phyloP scores from a whole-genome alignment of 2,888 invertebrate genomes.

The Dicranocentrus wangi region DNA sequence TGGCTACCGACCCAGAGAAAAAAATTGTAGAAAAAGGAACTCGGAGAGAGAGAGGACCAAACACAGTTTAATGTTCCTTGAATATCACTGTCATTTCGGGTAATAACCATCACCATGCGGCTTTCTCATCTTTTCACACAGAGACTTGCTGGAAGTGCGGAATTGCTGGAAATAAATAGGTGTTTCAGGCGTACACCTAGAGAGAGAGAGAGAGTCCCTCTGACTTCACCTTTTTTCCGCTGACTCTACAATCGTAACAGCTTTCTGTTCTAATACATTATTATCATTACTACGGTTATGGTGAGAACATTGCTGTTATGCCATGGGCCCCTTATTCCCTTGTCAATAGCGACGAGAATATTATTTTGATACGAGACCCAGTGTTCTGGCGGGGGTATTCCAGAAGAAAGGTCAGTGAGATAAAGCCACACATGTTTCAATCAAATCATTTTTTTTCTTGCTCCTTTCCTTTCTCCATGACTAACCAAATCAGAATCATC shows the following conservation, averaged over 20 bases:
- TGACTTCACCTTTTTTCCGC: neutral
- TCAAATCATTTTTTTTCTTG: neutral
- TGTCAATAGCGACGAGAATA: no score
- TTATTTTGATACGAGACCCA: no score
- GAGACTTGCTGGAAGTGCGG: no score
- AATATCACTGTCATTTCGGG: slow-evolving; percentile 62
- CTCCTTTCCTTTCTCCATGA: no score
- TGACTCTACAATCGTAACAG: neutral
- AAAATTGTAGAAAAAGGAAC: slow-evolving; percentile 27
- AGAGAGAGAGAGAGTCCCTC: no score
- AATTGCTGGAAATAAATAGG: no score
- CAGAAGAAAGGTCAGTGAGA: slow-evolving; percentile 26
- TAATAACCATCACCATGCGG: slow-evolving; percentile 58
- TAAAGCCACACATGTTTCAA: neutral
- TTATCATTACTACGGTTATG: no score
- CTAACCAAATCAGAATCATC: no score
- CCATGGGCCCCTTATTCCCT: no score
- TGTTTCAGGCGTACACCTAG: no score
- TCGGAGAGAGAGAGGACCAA: slow-evolving; percentile 19
- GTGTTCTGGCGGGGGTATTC: no score
- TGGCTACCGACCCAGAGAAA: slow-evolving; percentile 48
- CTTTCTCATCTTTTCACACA: slow-evolving; percentile 41
- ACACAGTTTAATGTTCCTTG: slow-evolving; percentile 64
- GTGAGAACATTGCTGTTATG: no score
- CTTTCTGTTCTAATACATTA: neutral